phyloP scores from a whole-genome alignment of 2,113 vertebrate species.

The Lagopus muta region DNA sequence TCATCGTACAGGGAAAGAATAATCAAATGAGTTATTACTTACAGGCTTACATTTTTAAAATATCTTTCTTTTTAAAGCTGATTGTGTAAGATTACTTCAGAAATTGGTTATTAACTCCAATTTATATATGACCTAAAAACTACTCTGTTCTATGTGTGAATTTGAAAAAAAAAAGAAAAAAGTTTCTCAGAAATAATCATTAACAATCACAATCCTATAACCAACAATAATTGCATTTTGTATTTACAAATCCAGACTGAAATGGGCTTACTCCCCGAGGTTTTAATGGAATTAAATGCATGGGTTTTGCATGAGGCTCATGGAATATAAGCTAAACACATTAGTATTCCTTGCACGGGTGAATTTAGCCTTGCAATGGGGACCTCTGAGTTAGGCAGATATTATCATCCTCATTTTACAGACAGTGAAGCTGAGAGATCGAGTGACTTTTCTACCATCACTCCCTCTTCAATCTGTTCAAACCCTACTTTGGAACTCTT shows the following conservation, averaged over 20 bases:
- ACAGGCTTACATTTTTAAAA: neutral
- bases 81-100: neutral
- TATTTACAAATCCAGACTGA: neutral
- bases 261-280: neutral
- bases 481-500: conserved; percentile 1
- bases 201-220: neutral
- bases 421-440: neutral
- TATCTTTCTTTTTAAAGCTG: neutral
- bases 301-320: neutral
- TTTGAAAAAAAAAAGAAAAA: neutral
- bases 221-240: neutral
- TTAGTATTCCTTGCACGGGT: neutral
- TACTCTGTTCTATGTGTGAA: neutral
- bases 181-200: neutral
- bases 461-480: neutral
- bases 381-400: neutral
- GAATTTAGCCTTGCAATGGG: neutral
- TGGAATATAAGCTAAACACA: neutral
- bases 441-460: neutral
- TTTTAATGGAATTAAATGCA: neutral
- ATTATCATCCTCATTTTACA: neutral
- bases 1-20: neutral
- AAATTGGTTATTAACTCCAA: neutral
- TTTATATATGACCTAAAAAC: neutral
- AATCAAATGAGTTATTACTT: neutral